Evolutionary conservation across 2,113 vertebrate genomes (phyloP).

Genomic region (Microcebus murinus): DNA sequence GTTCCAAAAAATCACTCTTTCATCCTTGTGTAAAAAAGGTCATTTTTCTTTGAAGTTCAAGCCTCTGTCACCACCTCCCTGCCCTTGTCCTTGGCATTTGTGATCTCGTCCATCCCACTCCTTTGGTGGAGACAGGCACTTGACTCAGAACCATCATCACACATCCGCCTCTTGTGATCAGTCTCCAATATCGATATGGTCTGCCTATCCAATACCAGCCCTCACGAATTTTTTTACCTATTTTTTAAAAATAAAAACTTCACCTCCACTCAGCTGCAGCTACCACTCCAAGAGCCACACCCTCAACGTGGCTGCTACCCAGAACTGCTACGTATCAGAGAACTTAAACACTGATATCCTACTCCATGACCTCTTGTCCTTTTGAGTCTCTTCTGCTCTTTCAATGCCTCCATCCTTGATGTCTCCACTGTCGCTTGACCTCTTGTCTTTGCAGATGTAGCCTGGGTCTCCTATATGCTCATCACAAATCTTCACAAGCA

Average conservation of each 20-base stretch:
- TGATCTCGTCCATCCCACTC: neutral
- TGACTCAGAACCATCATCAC: neutral
- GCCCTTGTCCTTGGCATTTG: neutral
- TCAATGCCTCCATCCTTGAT: neutral
- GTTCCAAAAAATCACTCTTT: neutral
- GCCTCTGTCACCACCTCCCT: neutral
- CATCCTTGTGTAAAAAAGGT: neutral
- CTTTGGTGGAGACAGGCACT: neutral
- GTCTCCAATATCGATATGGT: neutral
- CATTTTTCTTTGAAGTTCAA: neutral
- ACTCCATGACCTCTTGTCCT: conserved; percentile 7
- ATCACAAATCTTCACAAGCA: neutral
- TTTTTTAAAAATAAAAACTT: neutral
- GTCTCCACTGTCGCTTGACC: neutral
- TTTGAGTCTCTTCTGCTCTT: neutral
- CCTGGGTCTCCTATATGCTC: neutral
- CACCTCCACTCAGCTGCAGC: neutral
- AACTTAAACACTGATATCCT: conserved; percentile 35
- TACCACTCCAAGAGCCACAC: neutral
- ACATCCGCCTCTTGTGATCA: neutral
- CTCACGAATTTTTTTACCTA: neutral
- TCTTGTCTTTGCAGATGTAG: neutral
- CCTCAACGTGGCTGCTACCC: neutral
- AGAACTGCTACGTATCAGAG: neutral
- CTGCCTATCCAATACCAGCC: neutral